These are phyloP conservation scores for Brachionus manjavacas DNA, from an alignment of 1,140 invertebrate genomes.

Conservation along the genomic window DNA sequence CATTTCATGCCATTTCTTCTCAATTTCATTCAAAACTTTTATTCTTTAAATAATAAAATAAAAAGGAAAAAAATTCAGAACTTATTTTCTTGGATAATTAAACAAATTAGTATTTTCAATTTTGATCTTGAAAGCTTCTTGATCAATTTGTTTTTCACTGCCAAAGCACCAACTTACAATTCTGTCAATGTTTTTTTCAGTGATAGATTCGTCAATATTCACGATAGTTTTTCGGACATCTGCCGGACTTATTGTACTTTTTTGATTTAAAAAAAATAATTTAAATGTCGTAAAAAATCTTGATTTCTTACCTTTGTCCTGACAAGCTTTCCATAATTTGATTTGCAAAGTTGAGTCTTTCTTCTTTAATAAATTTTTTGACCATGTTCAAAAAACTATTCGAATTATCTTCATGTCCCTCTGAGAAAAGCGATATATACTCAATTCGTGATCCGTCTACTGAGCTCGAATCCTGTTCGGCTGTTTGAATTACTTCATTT, in stretches of 20 bases:
- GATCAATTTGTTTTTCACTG: background rate
- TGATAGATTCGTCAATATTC: background rate
- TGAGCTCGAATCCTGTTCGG: slow-evolving; percentile 10
- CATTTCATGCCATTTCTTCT: no score
- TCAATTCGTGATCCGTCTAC: background rate
- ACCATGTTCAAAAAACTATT: background rate
- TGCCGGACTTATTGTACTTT: background rate
- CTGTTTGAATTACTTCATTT: background rate
- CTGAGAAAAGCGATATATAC: background rate
- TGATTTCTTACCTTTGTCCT: background rate
- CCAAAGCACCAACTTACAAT: slow-evolving; percentile 35
- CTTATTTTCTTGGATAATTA: slow-evolving; percentile 21
- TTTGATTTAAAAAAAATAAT: background rate
- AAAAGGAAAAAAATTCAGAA: background rate
- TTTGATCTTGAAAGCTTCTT: background rate
- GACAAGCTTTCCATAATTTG: background rate
- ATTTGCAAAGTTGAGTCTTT: slow-evolving; percentile 10
- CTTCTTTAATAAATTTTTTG: slow-evolving; percentile 4
- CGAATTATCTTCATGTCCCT: slow-evolving; percentile 10
- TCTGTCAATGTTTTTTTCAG: slow-evolving; percentile 22
- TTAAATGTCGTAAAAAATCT: no score
- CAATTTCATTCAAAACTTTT: background rate
- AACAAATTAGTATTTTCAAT: slow-evolving; percentile 28
- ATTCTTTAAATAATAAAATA: background rate
- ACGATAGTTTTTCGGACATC: slow-evolving; percentile 6